These are phyloP conservation scores for Invenusta paracnida DNA, from an alignment of 2,888 invertebrate genomes.

Conservation along the genomic window DNA sequence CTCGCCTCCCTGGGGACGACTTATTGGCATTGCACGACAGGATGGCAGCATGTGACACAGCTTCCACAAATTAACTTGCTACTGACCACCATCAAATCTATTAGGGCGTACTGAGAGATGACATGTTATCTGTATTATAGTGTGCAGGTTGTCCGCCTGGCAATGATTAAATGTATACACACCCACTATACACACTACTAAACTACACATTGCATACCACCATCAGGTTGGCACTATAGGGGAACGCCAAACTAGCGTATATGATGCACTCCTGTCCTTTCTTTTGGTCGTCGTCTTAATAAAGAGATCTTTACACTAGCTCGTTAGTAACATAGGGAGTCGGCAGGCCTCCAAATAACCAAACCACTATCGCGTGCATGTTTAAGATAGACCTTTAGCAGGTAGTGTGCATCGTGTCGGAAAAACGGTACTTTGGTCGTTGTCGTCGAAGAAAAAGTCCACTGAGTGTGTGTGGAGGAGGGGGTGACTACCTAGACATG, in stretches of 20 bases:
- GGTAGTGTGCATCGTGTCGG: too few species aligned
- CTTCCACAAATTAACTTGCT: conserved; percentile 2
- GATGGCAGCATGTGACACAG: neutral
- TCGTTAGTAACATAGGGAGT: neutral
- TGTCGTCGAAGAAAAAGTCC: too few species aligned
- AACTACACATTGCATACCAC: too few species aligned
- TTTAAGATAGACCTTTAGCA: too few species aligned
- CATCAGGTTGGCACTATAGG: too few species aligned
- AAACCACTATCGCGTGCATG: neutral
- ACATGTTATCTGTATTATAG: neutral
- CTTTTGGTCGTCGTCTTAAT: too few species aligned
- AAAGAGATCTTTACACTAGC: neutral
- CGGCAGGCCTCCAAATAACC: neutral
- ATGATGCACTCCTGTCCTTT: too few species aligned
- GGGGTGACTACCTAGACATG: too few species aligned
- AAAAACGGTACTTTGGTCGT: conserved; percentile 14
- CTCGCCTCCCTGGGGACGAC: neutral
- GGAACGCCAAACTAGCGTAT: neutral
- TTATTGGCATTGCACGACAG: neutral
- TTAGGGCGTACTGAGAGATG: neutral
- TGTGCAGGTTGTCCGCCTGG: conserved; percentile 7
- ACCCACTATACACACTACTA: too few species aligned
- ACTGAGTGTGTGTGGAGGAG: too few species aligned
- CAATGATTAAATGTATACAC: too few species aligned
- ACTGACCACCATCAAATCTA: too few species aligned